These are phyloP conservation scores for Hippasteria phrygiana DNA, from an alignment of 53 echinoderm and acorn worm genomes.

Conservation along the genomic window DNA sequence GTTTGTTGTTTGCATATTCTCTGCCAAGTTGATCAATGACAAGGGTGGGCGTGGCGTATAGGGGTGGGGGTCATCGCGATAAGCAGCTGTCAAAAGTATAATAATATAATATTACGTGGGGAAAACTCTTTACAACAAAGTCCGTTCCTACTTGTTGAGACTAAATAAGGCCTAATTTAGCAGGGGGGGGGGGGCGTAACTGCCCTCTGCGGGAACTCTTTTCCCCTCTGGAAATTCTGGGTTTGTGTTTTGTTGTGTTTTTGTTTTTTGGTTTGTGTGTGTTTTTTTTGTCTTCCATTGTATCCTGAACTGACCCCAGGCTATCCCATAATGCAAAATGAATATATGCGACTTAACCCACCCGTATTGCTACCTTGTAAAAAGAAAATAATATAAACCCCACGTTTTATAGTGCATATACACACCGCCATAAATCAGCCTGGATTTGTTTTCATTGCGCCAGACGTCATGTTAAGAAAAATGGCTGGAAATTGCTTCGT, in stretches of 20 bases:
- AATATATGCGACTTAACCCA: background rate
- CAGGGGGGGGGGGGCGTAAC: too few relatives aligned
- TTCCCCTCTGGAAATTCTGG: too few relatives aligned
- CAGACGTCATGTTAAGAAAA: constrained; percentile 54
- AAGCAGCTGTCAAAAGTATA: too few relatives aligned
- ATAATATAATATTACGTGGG: too few relatives aligned
- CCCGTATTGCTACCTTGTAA: background rate
- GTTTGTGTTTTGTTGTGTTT: background rate
- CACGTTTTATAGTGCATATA: constrained; percentile 5
- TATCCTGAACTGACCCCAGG: background rate
- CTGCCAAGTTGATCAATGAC: too few relatives aligned
- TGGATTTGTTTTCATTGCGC: constrained; percentile 53
- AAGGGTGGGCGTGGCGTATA: too few relatives aligned
- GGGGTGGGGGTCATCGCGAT: too few relatives aligned
- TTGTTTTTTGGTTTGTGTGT: background rate
- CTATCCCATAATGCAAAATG: background rate
- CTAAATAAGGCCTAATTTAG: too few relatives aligned
- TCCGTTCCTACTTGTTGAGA: too few relatives aligned
- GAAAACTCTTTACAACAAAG: too few relatives aligned
- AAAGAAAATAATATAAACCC: constrained; percentile 13
- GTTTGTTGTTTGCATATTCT: too few relatives aligned
- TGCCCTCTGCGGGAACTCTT: too few relatives aligned
- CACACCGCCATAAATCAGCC: constrained; percentile 51
- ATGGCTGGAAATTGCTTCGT: constrained; percentile 52
- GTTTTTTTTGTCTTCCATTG: background rate